phyloP scores from a whole-genome alignment of 2,888 invertebrate genomes.

The Drosophila mayaguana region DNA sequence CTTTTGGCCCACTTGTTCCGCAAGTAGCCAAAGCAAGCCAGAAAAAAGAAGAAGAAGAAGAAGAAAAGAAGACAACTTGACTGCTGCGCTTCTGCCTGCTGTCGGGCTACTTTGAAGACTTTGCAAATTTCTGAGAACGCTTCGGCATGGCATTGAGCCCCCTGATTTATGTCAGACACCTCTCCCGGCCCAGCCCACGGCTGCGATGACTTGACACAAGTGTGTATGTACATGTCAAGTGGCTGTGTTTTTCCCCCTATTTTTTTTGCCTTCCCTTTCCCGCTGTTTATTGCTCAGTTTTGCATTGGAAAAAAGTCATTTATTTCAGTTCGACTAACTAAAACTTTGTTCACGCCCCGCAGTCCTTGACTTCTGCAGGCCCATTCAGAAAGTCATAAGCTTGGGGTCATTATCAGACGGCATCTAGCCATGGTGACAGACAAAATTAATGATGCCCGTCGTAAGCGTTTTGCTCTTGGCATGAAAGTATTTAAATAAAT shows the following conservation, averaged over 20 bases:
- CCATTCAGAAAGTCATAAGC: slow-evolving; percentile 21
- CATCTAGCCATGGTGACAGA: slow-evolving; percentile 58
- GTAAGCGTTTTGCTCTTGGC: slow-evolving; percentile 37
- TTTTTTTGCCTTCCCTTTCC: background rate
- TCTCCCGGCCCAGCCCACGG: slow-evolving; percentile 18
- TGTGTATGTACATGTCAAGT: slow-evolving; percentile 52
- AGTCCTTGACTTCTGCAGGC: background rate
- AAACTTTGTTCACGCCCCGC: slow-evolving; percentile 63
- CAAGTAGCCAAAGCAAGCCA: slow-evolving; percentile 40
- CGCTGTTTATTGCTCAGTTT: slow-evolving; percentile 42
- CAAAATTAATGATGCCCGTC: slow-evolving; percentile 69
- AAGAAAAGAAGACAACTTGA: background rate
- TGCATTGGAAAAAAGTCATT: slow-evolving; percentile 47
- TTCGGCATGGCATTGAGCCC: slow-evolving; percentile 52
- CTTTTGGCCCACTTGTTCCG: slow-evolving; percentile 20
- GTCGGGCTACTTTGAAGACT: slow-evolving; percentile 30
- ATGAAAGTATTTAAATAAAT: slow-evolving; percentile 68
- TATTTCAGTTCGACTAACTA: slow-evolving; percentile 51
- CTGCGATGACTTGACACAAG: slow-evolving; percentile 52
- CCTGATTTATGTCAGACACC: slow-evolving; percentile 71
- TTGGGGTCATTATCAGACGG: slow-evolving; percentile 60
- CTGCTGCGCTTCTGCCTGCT: background rate
- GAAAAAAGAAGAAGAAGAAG: background rate
- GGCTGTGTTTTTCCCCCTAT: background rate
- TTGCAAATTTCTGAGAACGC: slow-evolving; percentile 35